Evolutionary conservation across 2,888 invertebrate species (phyloP), one percentile per base, ranked within the genome.

Genomic region (Chaetoderma sp.): DNA sequence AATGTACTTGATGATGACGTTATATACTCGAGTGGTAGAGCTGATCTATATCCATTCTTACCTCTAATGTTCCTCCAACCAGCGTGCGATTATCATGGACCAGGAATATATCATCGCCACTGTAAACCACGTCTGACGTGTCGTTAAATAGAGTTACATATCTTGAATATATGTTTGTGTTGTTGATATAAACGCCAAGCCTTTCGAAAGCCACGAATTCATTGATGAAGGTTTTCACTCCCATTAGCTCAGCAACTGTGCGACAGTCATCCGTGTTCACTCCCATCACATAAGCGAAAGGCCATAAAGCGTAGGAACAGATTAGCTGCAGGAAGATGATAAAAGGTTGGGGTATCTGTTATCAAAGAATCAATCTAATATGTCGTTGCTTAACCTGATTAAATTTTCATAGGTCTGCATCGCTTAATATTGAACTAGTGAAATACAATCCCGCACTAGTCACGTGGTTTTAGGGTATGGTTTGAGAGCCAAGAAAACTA

Each of bases 191-290:
- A 13, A 55, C 67, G 18, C 73, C 69, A 28, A 96, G 89, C 47
- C 91, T 88, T 79, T 92, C 89, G 83, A 95, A 97, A 0, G 96
- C 97, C 0, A 95, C 93, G 83, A 97, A 96, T 85, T 97, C 97
- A 81, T 97, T 97, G 8, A 96, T 90, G 21, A 95, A 91, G 0
- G 93, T 94, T 88, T 98, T 98, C 23, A 95, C 87, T 0, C 96
- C 97, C 49, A 98, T 92, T 8, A 98, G 89, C 33, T 91, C 90
- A 0, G 92, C 96, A 0, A 97, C 94, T 28, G 89, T 83, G 76
- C 92, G 91, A 69, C 93, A 93, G 73, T 95, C 92, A 0, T 89
- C 88, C 45, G 81, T 73, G 8, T 86, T 84, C 0, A 89, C 88
- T 2, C 91, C 98, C 92, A 98, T 94, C 13, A 94, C 82, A 90